These are phyloP conservation scores for Zenarchopterus dispar DNA, from an alignment of 2,797 vertebrate genomes.

Conservation along the genomic window DNA sequence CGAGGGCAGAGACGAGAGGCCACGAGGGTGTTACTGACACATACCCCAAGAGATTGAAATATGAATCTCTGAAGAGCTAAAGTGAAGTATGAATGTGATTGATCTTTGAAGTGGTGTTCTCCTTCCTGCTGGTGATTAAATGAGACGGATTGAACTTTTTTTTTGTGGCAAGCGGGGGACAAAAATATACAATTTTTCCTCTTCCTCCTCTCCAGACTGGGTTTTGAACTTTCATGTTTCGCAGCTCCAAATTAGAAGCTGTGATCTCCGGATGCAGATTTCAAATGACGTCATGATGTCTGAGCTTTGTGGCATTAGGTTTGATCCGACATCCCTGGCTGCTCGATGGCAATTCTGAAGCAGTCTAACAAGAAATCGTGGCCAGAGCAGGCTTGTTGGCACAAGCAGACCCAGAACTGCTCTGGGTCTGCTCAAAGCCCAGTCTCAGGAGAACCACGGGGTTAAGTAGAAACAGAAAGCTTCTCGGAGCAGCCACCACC, in stretches of 20 bases:
- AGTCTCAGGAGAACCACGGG: constrained; percentile 24
- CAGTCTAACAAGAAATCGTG: constrained; percentile 59
- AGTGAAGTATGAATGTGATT: constrained; percentile 1
- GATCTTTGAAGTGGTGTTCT: constrained; percentile 9
- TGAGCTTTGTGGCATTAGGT: constrained; percentile 40
- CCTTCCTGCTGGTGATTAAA: background rate
- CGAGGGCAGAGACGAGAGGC: background rate
- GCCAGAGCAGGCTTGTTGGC: constrained; percentile 38
- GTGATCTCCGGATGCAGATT: constrained; percentile 5
- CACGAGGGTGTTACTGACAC: constrained; percentile 24
- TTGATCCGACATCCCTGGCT: constrained; percentile 49
- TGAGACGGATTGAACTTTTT: constrained; percentile 5
- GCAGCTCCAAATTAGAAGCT: background rate
- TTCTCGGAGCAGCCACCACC: constrained; percentile 30
- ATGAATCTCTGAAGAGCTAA: constrained; percentile 26
- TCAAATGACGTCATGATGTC: constrained; percentile 35
- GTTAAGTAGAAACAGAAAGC: constrained; percentile 39
- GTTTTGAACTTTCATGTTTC: background rate
- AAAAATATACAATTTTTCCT: background rate
- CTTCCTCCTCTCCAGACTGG: background rate
- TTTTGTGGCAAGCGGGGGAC: background rate
- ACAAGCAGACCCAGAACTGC: constrained; percentile 13
- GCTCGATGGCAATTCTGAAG: constrained; percentile 58
- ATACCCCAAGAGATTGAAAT: constrained; percentile 2
- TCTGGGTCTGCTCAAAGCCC: constrained; percentile 45